A percentile compares a stretch with the other conserved stretches of the same genome.
Evolutionary conservation across 2,113 vertebrate genomes (phyloP).

Genomic region (Hydropotes inermis): DNA sequence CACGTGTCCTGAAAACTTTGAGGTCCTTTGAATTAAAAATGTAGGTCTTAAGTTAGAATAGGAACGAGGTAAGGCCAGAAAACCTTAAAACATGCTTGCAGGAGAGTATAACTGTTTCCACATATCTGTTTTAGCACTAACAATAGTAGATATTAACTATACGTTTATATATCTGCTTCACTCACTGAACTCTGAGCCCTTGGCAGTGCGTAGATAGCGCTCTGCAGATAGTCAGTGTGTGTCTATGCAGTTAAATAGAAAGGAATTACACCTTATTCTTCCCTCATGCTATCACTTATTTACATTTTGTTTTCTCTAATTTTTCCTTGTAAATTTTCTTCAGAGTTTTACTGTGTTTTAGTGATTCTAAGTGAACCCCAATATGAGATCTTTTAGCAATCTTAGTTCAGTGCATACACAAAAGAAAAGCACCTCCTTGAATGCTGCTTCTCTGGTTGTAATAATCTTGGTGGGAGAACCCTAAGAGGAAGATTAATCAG

Average conservation of each 20-base stretch:
- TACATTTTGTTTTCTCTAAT: slow-evolving; percentile 23
- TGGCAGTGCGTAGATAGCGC: not conserved
- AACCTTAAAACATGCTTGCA: not conserved
- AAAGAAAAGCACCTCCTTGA: not conserved
- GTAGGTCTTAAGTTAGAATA: not conserved
- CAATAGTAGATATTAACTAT: not conserved
- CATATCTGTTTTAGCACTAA: not conserved
- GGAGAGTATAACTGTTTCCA: not conserved
- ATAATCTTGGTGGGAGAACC: not conserved
- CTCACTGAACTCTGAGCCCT: not conserved
- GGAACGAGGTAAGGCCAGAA: not conserved
- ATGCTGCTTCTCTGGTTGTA: not conserved
- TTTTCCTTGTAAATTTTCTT: slow-evolving; percentile 3
- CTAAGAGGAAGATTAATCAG: not conserved
- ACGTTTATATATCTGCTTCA: not conserved
- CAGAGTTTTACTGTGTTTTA: not conserved
- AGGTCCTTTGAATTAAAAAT: not conserved
- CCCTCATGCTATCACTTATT: not conserved
- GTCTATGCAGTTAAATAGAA: slow-evolving; percentile 1
- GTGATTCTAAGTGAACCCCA: not conserved
- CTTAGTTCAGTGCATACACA: not conserved
- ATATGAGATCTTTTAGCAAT: not conserved
- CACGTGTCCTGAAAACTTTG: not conserved
- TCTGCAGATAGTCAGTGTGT: not conserved
- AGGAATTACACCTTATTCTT: not conserved